Base-by-base conservation (phyloP, 2,888 invertebrate genomes). In the Metacarcinus magister region DNA sequence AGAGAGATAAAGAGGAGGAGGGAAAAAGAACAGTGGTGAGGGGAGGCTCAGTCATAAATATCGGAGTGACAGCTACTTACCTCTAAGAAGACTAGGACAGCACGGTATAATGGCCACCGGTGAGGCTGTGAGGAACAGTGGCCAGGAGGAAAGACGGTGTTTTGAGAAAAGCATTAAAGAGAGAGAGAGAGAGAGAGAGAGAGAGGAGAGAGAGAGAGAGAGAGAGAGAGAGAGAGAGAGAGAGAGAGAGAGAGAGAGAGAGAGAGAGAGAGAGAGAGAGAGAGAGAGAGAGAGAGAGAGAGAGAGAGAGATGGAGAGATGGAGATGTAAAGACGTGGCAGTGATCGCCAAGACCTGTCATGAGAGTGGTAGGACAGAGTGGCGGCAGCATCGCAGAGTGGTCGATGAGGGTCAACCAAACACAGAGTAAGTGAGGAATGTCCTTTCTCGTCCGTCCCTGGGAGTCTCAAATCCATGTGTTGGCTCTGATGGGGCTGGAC, bases 41-140 rank as follows among this genome's bases (percentile, higher is more conserved):
- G 75, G n/a, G 75, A 75, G 28, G 23, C 75, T 75, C 75, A 28
- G 75, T n/a, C 75, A 75, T 75, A 75, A 75, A 75, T 75, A 75
- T 75, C 75, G n/a, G 75, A 75, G 75, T 23, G 19, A 75, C 75
- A n/a, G 75, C 23, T 7, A 54, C 23, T n/a, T 28, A 54, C 23
- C 75, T 28, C 75, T n/a, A n/a, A n/a, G 75, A n/a, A 75, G 28
- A 28, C 23, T 23, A 75, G n/a, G 75, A 75, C 75, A n/a, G 75
- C 23, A 28, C 23, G 75, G 23, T 7, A 28, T 75, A 75, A 75
- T 75, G 28, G 75, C 28, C 5, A 28, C 28, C 28, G 7, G 75
- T 28, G 75, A 75, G 75, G 28, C 75, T 23, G 75, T 28, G 75
- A 28, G 75, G 23, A 23, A n/a, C 2, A 7, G 8, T 23, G 75